Base-by-base conservation (phyloP, 2,888 invertebrate species). In the Ormyrus labotus region DNA sequence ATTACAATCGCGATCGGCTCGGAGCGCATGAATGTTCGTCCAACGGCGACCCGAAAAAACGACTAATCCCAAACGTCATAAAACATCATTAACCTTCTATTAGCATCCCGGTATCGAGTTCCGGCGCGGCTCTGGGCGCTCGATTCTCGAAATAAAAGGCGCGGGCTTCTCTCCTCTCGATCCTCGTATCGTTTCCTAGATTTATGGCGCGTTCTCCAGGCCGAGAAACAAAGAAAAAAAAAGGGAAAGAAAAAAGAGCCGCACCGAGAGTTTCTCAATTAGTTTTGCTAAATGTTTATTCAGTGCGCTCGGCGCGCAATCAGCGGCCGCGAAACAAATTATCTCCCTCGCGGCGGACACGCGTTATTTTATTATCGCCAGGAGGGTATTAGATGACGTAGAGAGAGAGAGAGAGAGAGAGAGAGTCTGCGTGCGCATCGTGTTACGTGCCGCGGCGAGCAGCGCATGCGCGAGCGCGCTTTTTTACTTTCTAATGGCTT, bases 321-420 rank as follows among this genome's bases (percentile, higher is more conserved):
- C 75, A 80, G 47, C 79, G 64, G 47, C 58, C 80, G 57, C 67
- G 69, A 64, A 67, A 81, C 77, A 64, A 81, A 78, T 77, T 81
- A 81, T 73, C 68, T 61, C 19, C 13, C 58, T 19, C 19, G 19
- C 19, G 19, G 19, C 19, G 19, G 19, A 19, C 19, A 19, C 45
- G 63, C 68, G 68, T 71, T 68, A 77, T 77, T 81, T 81, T 81
- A 80, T 77, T 76, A 81, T 76, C 47, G 73, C 63, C 57, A 60
- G 63, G 13, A 19, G 65, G 70, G 8, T 51, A 58, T 75, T 70
- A 70, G 80, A 74, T 69, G 73, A 74, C 79, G 68, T 63, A 69
- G n/a, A 55, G 57, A 19, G 19, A 19, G 19, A 19, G 19, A 19
- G 19, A 19, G 19, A 19, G 19, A 19, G 19, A 19, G 19, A 19